Evolutionary conservation across 2,888 invertebrate species (phyloP).

Genomic region (Silvanus unidentatus): DNA sequence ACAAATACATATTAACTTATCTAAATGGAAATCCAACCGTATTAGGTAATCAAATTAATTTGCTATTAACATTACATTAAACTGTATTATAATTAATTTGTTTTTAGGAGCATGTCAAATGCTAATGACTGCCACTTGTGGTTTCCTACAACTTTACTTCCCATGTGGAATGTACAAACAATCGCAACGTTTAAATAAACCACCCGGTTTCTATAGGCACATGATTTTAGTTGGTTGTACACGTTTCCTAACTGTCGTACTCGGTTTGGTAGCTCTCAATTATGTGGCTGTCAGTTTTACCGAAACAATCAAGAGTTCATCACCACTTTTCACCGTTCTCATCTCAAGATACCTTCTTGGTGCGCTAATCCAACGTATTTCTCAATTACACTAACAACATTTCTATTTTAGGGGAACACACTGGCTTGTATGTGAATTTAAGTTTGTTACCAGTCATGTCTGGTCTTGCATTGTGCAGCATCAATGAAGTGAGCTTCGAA

Average conservation of each 20-base stretch:
- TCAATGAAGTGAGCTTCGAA: slow-evolving; percentile 72
- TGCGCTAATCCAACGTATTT: slow-evolving; percentile 39
- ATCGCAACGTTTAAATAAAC: slow-evolving; percentile 52
- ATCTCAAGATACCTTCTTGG: slow-evolving; percentile 62
- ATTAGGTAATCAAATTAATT: slow-evolving; percentile 52
- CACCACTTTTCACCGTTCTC: slow-evolving; percentile 71
- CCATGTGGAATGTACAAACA: slow-evolving; percentile 68
- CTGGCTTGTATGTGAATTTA: slow-evolving; percentile 61
- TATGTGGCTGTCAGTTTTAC: slow-evolving; percentile 77
- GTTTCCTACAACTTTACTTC: slow-evolving; percentile 68
- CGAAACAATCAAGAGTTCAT: slow-evolving; percentile 75
- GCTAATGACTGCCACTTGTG: slow-evolving; percentile 66
- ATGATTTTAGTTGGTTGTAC: slow-evolving; percentile 65
- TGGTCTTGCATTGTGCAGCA: slow-evolving; percentile 68
- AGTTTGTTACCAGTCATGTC: slow-evolving; percentile 73
- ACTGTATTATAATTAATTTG: slow-evolving; percentile 4
- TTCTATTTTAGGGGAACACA: slow-evolving; percentile 53
- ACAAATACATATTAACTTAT: slow-evolving; percentile 70
- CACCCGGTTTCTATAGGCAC: slow-evolving; percentile 65
- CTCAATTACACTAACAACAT: not conserved
- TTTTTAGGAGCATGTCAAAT: slow-evolving; percentile 66
- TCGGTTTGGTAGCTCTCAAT: slow-evolving; percentile 68
- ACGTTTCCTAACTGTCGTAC: slow-evolving; percentile 62
- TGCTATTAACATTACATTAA: not conserved
- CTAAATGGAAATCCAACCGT: slow-evolving; percentile 68